Evolutionary conservation across 2,888 invertebrate genomes (phyloP).

Genomic region (Noctua comes): DNA sequence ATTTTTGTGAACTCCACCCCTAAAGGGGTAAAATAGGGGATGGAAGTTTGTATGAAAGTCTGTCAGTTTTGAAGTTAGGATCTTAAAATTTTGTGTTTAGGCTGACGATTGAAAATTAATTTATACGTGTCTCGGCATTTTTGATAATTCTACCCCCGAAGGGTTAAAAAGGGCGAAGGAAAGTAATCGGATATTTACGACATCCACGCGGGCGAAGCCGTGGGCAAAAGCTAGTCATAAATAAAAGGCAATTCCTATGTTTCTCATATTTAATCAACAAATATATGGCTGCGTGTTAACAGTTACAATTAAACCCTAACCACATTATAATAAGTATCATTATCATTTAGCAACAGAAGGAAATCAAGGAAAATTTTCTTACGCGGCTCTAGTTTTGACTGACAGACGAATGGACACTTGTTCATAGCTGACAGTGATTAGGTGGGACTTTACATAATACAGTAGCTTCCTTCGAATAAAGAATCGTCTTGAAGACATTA

Average conservation of each 20-base stretch:
- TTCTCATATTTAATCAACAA: slow-evolving; percentile 16
- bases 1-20: too few relatives aligned
- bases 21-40: too few relatives aligned
- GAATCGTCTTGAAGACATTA: slow-evolving; percentile 50
- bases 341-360: slow-evolving; percentile 7
- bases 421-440: slow-evolving; percentile 71
- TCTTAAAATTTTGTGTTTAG: too few relatives aligned
- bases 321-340: slow-evolving; percentile 3
- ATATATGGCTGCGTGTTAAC: not conserved
- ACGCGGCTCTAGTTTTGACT: slow-evolving; percentile 39
- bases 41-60: too few relatives aligned
- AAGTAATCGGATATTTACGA: too few relatives aligned
- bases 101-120: too few relatives aligned
- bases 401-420: slow-evolving; percentile 44
- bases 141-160: too few relatives aligned
- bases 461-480: slow-evolving; percentile 47
- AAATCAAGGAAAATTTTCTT: slow-evolving; percentile 21
- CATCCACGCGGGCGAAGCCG: too few relatives aligned
- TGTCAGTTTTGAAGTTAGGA: too few relatives aligned
- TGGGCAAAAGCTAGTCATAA: too few relatives aligned
- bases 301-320: not conserved
- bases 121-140: too few relatives aligned
- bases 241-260: slow-evolving; percentile 14
- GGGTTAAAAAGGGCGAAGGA: too few relatives aligned
- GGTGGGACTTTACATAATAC: slow-evolving; percentile 67